These are phyloP conservation scores for Channa maculata DNA, from an alignment of 2,113 vertebrate genomes.

Conservation along the genomic window DNA sequence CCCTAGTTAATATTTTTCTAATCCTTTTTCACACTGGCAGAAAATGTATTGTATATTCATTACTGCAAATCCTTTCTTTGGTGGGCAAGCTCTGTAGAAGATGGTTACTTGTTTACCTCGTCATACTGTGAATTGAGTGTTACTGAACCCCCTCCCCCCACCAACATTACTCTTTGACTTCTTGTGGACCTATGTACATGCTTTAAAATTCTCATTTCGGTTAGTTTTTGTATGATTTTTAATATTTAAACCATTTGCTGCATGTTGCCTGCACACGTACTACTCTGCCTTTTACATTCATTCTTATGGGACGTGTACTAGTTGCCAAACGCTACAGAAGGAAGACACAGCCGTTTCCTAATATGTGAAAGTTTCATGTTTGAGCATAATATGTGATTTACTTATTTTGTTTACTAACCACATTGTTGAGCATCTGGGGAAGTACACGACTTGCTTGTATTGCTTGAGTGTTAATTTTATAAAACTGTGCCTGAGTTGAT, in stretches of 20 bases:
- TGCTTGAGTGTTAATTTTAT: slow-evolving; percentile 30
- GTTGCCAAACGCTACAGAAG: slow-evolving; percentile 50
- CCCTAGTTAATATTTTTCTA: not conserved
- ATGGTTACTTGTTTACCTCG: slow-evolving; percentile 41
- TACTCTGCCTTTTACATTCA: slow-evolving; percentile 23
- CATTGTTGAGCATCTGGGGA: slow-evolving; percentile 51
- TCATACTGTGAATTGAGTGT: slow-evolving; percentile 72
- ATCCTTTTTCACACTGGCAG: slow-evolving; percentile 8
- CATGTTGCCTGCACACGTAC: slow-evolving; percentile 43
- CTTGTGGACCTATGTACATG: slow-evolving; percentile 16
- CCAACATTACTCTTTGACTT: slow-evolving; percentile 7
- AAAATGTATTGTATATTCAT: slow-evolving; percentile 24
- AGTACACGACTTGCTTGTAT: slow-evolving; percentile 10
- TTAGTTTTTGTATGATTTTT: slow-evolving; percentile 27
- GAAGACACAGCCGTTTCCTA: slow-evolving; percentile 27
- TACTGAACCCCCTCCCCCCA: slow-evolving; percentile 14
- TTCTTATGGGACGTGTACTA: slow-evolving; percentile 36
- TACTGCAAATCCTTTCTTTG: slow-evolving; percentile 12
- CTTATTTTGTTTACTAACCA: slow-evolving; percentile 30
- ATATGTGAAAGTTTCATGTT: slow-evolving; percentile 19
- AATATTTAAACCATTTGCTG: slow-evolving; percentile 45
- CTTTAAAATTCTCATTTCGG: slow-evolving; percentile 34
- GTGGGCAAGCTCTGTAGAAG: slow-evolving; percentile 4
- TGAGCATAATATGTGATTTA: no score
- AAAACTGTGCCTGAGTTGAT: not conserved